Evolutionary conservation across 2,888 invertebrate genomes (phyloP).

Genomic region (Nomada hirtipes): DNA sequence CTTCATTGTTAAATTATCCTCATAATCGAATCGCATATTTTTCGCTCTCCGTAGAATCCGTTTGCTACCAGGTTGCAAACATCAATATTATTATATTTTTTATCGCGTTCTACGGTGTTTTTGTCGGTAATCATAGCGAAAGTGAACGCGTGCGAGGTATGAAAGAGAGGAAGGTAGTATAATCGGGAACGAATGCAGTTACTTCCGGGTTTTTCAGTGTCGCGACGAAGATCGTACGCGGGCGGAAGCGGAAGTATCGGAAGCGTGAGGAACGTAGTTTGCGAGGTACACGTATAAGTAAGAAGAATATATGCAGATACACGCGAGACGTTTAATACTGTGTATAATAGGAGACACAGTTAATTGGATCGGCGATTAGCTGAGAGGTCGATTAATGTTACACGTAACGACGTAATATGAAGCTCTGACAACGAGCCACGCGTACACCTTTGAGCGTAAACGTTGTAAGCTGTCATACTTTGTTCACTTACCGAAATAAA

Average conservation of each 20-base stretch:
- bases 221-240: not conserved
- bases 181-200: constrained; percentile 1
- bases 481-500: constrained; percentile 69
- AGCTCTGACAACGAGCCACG: constrained; percentile 32
- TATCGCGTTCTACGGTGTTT: constrained; percentile 32
- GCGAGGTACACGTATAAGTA: constrained; percentile 46
- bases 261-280: constrained; percentile 21
- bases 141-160: not conserved
- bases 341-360: constrained; percentile 46
- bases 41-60: constrained; percentile 21
- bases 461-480: constrained; percentile 68
- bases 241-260: constrained; percentile 1
- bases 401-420: constrained; percentile 50
- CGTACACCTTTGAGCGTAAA: constrained; percentile 39
- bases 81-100: constrained; percentile 33
- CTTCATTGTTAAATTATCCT: too few relatives aligned
- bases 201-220: constrained; percentile 16
- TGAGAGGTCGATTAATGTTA: constrained; percentile 59
- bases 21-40: too few relatives aligned
- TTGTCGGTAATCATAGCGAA: constrained; percentile 12
- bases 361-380: constrained; percentile 54
- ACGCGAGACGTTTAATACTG: constrained; percentile 25
- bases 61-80: constrained; percentile 23
- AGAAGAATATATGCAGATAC: constrained; percentile 35
- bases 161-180: not conserved